Evolutionary conservation across 2,797 vertebrate genomes (phyloP).

Genomic region (Gymnothorax javanicus): DNA sequence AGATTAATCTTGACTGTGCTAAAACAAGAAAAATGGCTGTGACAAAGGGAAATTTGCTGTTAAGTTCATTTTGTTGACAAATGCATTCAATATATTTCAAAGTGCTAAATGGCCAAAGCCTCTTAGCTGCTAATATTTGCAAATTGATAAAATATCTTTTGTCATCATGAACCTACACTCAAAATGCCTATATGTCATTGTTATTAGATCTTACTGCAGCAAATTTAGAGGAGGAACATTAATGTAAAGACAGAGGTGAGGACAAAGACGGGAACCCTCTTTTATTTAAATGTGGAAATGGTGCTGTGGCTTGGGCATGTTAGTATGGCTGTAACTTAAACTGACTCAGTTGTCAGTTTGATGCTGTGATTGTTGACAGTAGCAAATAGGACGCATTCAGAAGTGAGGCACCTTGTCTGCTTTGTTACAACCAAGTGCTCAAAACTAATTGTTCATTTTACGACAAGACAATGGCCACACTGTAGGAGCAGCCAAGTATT

Average conservation of each 20-base stretch:
- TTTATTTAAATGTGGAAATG: not conserved
- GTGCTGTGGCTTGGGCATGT: not conserved
- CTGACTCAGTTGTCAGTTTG: not conserved
- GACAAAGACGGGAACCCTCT: not conserved
- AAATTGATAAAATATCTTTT: not conserved
- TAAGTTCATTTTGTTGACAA: slow-evolving; percentile 26
- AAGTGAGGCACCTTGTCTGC: too few species aligned
- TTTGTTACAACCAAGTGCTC: too few species aligned
- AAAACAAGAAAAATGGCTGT: not conserved
- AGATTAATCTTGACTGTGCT: slow-evolving; percentile 14
- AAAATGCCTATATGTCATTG: slow-evolving; percentile 3
- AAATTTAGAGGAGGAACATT: not conserved
- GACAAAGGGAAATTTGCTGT: slow-evolving; percentile 15
- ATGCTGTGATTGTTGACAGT: too few species aligned
- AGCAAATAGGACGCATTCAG: too few species aligned
- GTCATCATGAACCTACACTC: not conserved
- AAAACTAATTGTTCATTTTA: too few species aligned
- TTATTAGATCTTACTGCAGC: not conserved
- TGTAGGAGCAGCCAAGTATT: too few species aligned
- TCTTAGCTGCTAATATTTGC: not conserved
- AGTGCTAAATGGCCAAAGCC: slow-evolving; percentile 13
- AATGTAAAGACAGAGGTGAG: not conserved
- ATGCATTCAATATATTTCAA: slow-evolving; percentile 17
- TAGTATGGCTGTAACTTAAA: not conserved
- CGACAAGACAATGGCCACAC: too few species aligned